Evolutionary conservation across 2,113 vertebrate species (phyloP), one percentile per base, ranked within the genome.

Genomic region (Globicephala melas): DNA sequence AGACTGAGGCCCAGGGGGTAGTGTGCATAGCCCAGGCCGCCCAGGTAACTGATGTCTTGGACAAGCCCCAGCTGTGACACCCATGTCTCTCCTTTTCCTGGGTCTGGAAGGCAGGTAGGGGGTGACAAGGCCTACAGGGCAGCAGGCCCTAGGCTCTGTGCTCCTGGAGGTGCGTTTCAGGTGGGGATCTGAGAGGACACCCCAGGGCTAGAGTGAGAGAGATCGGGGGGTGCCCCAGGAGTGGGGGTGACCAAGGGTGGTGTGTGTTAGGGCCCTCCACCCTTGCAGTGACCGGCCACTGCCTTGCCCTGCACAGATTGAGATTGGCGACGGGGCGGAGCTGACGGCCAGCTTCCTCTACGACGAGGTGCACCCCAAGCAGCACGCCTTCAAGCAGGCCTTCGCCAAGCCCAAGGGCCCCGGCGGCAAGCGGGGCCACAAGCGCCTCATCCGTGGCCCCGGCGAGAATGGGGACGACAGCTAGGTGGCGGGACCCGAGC

Each of bases 371-470:
- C 99, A 99, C 97, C 99, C 99, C 28, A 99, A 99, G 97, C 99
- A 99, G 95, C 99, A 99, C 0, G 99, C 99, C 96, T 99, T 99
- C 98, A 99, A 99, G 98, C 99, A 99, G 99, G 99, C 99, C 74
- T 99, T 99, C 31, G 98, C 99, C 98, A 99, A 99, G 98, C 99
- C 99, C 97, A 99, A 99, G n/a, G 99, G 99, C 91, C 99, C 99
- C 0, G 99, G 99, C 63, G 99, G 99, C 65, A 99, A 99, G 94
- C 98, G 99, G 38, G 99, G 99, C 97, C 99, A 99, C 98, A 99
- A 99, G 98, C 99, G 99, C 80, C 98, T 99, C 93, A 99, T 99
- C 98, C 99, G 99, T 89, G 99, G 99, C 38, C 99, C 98, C 0
- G 99, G 99, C 0, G 99, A 99, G 98, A 99, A 99, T 0, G 99